Evolutionary conservation across 2,113 vertebrate genomes (phyloP).

Genomic region (Trematomus loennbergii): DNA sequence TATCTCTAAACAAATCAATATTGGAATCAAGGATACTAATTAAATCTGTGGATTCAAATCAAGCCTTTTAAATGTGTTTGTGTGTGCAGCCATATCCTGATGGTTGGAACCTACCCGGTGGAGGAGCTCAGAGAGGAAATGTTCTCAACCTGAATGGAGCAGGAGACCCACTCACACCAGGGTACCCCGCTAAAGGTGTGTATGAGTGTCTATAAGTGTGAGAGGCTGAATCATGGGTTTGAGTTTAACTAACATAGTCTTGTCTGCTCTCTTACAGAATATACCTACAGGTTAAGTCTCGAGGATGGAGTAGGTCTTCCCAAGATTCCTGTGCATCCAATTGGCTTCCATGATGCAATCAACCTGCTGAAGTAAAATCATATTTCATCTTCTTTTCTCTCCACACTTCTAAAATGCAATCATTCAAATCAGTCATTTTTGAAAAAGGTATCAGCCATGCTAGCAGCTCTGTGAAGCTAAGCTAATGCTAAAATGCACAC

Average conservation of each 20-base stretch:
- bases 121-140: slow-evolving; percentile 93
- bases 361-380: slow-evolving; percentile 85
- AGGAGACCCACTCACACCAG: slow-evolving; percentile 95
- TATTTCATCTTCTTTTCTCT: background rate
- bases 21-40: background rate
- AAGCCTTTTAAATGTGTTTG: background rate
- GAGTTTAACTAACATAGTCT: background rate
- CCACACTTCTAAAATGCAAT: background rate
- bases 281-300: slow-evolving; percentile 86
- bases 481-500: background rate
- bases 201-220: background rate
- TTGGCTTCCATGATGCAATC: slow-evolving; percentile 92
- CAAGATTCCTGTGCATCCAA: slow-evolving; percentile 94
- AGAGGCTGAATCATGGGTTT: background rate
- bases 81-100: slow-evolving; percentile 86
- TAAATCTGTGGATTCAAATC: background rate
- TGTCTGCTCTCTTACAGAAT: slow-evolving; percentile 83
- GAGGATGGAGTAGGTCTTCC: slow-evolving; percentile 92
- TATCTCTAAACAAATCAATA: background rate
- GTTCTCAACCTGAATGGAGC: slow-evolving; percentile 94
- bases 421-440: background rate
- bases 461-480: no score
- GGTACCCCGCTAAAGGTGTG: slow-evolving; percentile 96
- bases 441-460: background rate
- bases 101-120: slow-evolving; percentile 95